phyloP scores from a whole-genome alignment of 1,140 invertebrate genomes.

The Atta colombica region DNA sequence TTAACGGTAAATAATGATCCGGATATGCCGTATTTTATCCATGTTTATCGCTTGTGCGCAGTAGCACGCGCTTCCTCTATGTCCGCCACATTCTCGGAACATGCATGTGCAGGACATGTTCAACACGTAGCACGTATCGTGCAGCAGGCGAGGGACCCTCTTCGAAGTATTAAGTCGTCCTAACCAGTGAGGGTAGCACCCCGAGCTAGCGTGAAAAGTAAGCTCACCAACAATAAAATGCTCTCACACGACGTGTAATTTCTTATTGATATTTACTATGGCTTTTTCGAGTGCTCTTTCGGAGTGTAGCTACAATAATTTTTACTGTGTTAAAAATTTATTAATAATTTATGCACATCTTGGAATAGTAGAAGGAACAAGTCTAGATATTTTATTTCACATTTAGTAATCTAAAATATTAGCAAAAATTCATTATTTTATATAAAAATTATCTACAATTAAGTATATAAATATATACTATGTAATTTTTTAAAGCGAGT shows the following conservation, averaged over 20 bases:
- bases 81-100: background rate
- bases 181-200: slow-evolving; percentile 36
- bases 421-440: background rate
- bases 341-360: background rate
- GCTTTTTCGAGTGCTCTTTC: background rate
- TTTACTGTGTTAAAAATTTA: background rate
- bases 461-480: background rate
- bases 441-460: background rate
- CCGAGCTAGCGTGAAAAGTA: slow-evolving; percentile 23
- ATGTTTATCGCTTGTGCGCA: slow-evolving; percentile 27
- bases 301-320: background rate
- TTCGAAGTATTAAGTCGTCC: slow-evolving; percentile 52
- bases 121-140: slow-evolving; percentile 49
- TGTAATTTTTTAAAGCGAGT: background rate
- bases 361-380: background rate
- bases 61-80: slow-evolving; percentile 23
- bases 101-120: slow-evolving; percentile 38
- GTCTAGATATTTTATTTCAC: background rate
- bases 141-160: slow-evolving; percentile 25
- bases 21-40: slow-evolving; percentile 34
- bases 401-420: slow-evolving; percentile 6
- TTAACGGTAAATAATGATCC: slow-evolving; percentile 50
- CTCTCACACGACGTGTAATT: slow-evolving; percentile 22
- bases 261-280: slow-evolving; percentile 5
- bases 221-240: slow-evolving; percentile 7